Evolutionary conservation across 2,888 invertebrate genomes (phyloP).

Genomic region (Andrena haemorrhoa): DNA sequence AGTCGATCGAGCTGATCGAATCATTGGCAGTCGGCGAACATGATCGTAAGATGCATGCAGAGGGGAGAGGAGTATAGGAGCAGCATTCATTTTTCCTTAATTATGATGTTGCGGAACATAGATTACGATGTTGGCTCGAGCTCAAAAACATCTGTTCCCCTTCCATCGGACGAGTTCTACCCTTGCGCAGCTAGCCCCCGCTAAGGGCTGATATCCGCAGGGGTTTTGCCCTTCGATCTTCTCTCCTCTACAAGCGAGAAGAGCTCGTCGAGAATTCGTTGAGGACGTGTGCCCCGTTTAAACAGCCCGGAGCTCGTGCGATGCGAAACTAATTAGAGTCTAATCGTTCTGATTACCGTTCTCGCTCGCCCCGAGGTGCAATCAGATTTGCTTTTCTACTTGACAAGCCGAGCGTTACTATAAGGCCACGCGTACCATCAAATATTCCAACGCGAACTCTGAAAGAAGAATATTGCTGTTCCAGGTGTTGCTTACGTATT

Average conservation of each 20-base stretch:
- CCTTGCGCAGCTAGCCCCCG: constrained; percentile 74
- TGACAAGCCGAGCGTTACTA: background rate
- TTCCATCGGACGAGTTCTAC: constrained; percentile 77
- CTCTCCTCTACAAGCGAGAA: constrained; percentile 69
- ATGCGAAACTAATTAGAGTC: constrained; percentile 77
- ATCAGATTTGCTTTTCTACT: background rate
- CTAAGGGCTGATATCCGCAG: constrained; percentile 79
- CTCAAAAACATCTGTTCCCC: constrained; percentile 85
- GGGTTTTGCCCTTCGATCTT: constrained; percentile 78
- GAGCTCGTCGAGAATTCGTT: constrained; percentile 70
- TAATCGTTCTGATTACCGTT: constrained; percentile 50
- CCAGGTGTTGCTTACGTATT: background rate
- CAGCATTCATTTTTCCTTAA: constrained; percentile 83
- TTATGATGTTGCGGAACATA: constrained; percentile 84
- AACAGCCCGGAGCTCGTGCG: constrained; percentile 78
- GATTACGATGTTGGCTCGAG: constrained; percentile 84
- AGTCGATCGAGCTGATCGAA: background rate
- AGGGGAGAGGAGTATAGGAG: constrained; percentile 4
- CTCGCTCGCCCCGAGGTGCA: constrained; percentile 15
- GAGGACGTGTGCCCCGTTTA: constrained; percentile 76
- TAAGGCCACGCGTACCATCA: background rate
- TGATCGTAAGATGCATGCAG: background rate
- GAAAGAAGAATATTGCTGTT: background rate
- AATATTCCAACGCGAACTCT: background rate
- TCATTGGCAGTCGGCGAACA: background rate